A percentile compares a stretch with the other conserved stretches of the same genome.
phyloP scores from a whole-genome alignment of 2,113 vertebrate genomes.

The Hippolais icterina region DNA sequence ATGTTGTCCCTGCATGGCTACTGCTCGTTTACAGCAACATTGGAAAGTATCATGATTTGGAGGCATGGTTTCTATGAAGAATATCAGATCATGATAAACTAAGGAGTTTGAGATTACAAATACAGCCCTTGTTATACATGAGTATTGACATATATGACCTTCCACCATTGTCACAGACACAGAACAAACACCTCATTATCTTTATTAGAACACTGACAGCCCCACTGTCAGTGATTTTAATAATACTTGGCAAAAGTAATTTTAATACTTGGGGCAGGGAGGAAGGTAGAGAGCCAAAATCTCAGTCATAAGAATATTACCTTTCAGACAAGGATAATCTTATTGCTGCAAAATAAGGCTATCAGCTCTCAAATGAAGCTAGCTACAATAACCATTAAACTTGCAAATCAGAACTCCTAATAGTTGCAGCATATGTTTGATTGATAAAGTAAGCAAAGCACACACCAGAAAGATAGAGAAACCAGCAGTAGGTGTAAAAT shows the following conservation, averaged over 20 bases:
- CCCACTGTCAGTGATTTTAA: neutral
- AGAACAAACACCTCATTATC: neutral
- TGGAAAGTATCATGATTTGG: neutral
- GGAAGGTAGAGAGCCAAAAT: neutral
- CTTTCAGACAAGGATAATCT: neutral
- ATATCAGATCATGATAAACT: neutral
- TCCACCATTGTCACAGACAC: neutral
- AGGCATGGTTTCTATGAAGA: neutral
- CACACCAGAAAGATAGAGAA: neutral
- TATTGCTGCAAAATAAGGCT: neutral
- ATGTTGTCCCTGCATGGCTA: neutral
- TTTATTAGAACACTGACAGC: neutral
- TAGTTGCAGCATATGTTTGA: neutral
- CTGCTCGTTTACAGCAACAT: neutral
- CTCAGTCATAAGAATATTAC: neutral
- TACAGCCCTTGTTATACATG: neutral
- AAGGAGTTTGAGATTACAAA: neutral
- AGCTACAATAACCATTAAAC: neutral
- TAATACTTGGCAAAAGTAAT: neutral
- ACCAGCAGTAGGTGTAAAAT: neutral
- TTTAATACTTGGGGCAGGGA: neutral
- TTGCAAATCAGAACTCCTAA: slow-evolving; percentile 1
- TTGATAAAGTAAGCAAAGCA: neutral
- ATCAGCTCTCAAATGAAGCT: neutral
- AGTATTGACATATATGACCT: neutral